Base-by-base conservation (phyloP, 2,113 vertebrate species). In the Oxyruncus cristatus region DNA sequence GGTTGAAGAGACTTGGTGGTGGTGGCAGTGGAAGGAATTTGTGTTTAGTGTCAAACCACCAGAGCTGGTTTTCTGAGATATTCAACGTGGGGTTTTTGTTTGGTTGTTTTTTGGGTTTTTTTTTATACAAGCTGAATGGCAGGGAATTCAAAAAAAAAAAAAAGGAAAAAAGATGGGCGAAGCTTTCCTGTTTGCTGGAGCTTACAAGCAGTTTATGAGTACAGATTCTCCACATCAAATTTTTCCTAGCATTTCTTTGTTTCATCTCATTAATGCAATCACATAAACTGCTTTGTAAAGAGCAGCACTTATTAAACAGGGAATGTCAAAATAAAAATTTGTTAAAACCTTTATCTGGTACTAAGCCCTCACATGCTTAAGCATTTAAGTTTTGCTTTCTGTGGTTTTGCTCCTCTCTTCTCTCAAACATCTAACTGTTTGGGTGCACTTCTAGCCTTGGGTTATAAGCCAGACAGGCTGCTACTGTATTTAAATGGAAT, bases 281-380 rank as follows among this genome's bases (percentile, higher is more conserved):
- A 47, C 59, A 80, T 11, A 59, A 85, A 85, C 44, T 2, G 15
- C 47, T 94, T 72, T 59, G 75, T 81, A 53, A 85, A 85, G 46
- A 79, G 78, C 67, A 41, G 46, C 0, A 5, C 79, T 88, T 77
- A 44, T 41, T 76, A 87, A 52, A 75, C 76, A 37, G 26, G 17
- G 78, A 63, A 88, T 73, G 74, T 92, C 79, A 96, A 74, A 88
- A 96, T 85, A 93, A 94, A 85, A 93, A 83, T 58, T 89, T 71
- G 58, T 87, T 58, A 35, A 67, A 72, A 7, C 18, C 73, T 28
- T 84, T 80, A 72, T 75, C 63, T 44, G 67, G 58, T 7, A 28
- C 15, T 37, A 14, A 90, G 41, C 18, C 24, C 19, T 63, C 70
- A 28, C 42, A 47, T 14, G 63, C 73, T 84, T 47, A 50, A 86